A percentile compares a stretch with the other conserved stretches of the same genome.
Evolutionary conservation across 2,113 vertebrate species (phyloP).

Genomic region (Psettodes erumei): DNA sequence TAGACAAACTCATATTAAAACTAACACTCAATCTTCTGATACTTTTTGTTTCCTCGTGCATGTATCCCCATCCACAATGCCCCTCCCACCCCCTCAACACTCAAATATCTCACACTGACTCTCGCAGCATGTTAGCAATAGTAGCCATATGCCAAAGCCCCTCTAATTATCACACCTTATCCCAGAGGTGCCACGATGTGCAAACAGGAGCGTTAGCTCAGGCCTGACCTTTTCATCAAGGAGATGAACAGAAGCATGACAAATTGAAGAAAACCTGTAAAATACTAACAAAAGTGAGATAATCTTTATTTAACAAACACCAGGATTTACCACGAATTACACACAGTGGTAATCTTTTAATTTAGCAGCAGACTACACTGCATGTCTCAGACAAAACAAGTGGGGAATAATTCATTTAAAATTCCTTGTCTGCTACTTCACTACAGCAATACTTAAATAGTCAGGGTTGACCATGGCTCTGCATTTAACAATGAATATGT

Average conservation of each 20-base stretch:
- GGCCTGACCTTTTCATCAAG: constrained; percentile 62
- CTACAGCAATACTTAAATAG: background rate
- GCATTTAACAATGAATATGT: constrained; percentile 58
- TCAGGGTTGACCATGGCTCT: constrained; percentile 30
- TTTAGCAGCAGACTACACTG: background rate
- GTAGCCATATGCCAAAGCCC: constrained; percentile 63
- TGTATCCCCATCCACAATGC: background rate
- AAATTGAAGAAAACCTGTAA: constrained; percentile 13
- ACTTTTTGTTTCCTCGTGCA: background rate
- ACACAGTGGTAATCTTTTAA: background rate
- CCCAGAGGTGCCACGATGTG: constrained; percentile 43
- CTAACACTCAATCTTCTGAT: background rate
- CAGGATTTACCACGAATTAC: background rate
- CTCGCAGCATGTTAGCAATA: constrained; percentile 31
- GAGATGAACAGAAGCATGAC: background rate
- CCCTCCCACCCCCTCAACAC: background rate
- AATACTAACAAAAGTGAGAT: constrained; percentile 1
- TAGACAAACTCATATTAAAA: background rate
- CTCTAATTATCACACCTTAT: constrained; percentile 69
- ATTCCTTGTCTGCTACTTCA: background rate
- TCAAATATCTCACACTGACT: background rate
- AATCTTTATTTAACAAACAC: background rate
- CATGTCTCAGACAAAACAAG: constrained; percentile 10
- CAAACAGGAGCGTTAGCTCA: constrained; percentile 22
- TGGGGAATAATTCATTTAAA: background rate